Percentiles rank a stretch among this genome's conserved stretches.
Evolutionary conservation across 2,888 invertebrate species (phyloP).

Genomic region (Erebia epiphron): DNA sequence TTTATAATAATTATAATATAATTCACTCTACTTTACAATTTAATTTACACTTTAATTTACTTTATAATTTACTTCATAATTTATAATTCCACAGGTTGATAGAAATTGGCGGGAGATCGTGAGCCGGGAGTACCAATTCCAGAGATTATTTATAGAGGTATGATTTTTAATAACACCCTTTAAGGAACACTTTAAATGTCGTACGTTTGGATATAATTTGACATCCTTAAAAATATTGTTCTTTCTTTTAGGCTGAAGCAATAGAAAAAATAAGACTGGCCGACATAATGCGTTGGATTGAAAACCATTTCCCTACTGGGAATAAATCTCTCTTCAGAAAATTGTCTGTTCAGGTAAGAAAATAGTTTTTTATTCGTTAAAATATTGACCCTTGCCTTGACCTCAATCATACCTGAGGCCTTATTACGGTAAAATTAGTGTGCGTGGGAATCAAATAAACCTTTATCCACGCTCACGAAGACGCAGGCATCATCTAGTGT

Average conservation of each 20-base stretch:
- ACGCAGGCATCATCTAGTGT: too few species aligned
- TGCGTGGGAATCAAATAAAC: too few species aligned
- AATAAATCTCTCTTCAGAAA: conserved; percentile 72
- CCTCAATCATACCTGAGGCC: too few species aligned
- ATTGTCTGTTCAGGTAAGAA: conserved; percentile 81
- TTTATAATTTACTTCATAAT: too few species aligned
- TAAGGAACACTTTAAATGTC: neutral
- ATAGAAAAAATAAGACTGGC: conserved; percentile 76
- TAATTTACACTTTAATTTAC: too few species aligned
- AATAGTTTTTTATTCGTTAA: neutral
- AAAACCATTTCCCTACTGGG: conserved; percentile 75
- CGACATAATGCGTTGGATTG: conserved; percentile 80
- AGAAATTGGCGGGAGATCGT: conserved; percentile 92
- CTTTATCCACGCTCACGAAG: too few species aligned
- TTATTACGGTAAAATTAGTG: too few species aligned
- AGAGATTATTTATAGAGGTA: conserved; percentile 87
- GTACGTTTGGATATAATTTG: neutral
- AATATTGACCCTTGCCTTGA: neutral
- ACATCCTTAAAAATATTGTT: conserved; percentile 15
- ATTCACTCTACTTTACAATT: too few species aligned
- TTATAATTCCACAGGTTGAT: conserved; percentile 68
- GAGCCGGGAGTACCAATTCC: conserved; percentile 88
- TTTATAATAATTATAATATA: too few species aligned
- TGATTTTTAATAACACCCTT: conserved; percentile 16
- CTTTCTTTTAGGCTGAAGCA: conserved; percentile 72